These are phyloP conservation scores for Excalfactoria chinensis DNA, from an alignment of 2,113 vertebrate genomes.

Conservation along the genomic window DNA sequence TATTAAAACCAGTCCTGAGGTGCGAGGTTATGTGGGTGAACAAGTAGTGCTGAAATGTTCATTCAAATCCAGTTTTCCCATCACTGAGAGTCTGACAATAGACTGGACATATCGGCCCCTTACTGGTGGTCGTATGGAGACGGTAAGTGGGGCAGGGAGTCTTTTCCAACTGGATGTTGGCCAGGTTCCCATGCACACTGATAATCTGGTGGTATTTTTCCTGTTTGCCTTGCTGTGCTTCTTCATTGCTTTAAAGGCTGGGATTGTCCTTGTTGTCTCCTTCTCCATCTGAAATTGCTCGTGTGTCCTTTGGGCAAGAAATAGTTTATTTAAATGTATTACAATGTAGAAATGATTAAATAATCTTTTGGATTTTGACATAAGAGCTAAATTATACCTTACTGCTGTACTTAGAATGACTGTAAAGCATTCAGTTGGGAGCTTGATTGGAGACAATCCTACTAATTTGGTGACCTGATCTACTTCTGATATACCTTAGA, in stretches of 20 bases:
- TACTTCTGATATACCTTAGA: background rate
- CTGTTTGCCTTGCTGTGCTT: background rate
- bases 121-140: constrained; percentile 77
- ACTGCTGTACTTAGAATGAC: background rate
- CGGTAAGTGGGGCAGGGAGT: constrained; percentile 66
- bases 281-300: background rate
- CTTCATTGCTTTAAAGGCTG: rapidly evolving
- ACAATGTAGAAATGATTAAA: background rate
- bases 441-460: background rate
- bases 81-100: constrained; percentile 83
- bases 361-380: background rate
- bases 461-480: background rate
- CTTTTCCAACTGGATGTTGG: background rate
- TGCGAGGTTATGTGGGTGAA: constrained; percentile 82
- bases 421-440: rapidly evolving
- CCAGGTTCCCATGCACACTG: background rate
- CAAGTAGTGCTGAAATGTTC: constrained; percentile 81
- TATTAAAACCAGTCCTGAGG: constrained; percentile 79
- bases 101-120: constrained; percentile 89
- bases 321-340: rapidly evolving
- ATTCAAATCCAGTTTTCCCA: constrained; percentile 82
- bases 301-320: background rate
- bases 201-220: background rate
- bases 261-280: rapidly evolving
- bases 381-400: rapidly evolving